Evolutionary conservation across 2,888 invertebrate species (phyloP), one percentile per base, ranked within the genome.

Genomic region (Coleophora flavipennella): DNA sequence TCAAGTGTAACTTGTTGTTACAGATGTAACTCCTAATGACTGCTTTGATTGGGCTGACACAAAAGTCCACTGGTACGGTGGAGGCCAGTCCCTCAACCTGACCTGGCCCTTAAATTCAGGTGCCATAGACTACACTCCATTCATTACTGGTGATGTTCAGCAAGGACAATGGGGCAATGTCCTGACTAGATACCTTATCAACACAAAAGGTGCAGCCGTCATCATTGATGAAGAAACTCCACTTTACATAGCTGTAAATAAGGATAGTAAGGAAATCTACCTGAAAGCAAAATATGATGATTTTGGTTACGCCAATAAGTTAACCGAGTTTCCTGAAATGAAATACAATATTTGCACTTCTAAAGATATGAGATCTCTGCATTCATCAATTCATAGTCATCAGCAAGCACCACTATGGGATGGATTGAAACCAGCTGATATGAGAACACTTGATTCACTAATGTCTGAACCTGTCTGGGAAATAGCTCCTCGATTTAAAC

Each of bases 401-500:
- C 62, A 73, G 41, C 56, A 66, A 45, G 73, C 80, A 0, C 91
- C 91, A 1, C 64, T 94, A 0, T 95, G 94, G 94, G 94, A 95
- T 55, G 94, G 94, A 0, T 62, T 94, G 0, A 93, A 92, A 53
- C 91, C 92, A 25, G 89, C 90, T 35, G 94, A 94, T 40, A 86
- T 91, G 39, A 87, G 89, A 43, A 89, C 90, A 0, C 85, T 95
- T 39, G 90, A 92, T 49, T 90, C 92, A 0, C 67, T 95, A 9
- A 86, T 95, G 31, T 91, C 91, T 1, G 94, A 94, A 63, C 95
- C 95, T 0, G 90, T 96, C 0, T 96, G 95, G 94, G 91, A 93
- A 64, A 92, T 95, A 42, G 91, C 93, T 0, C 90, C 92, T 0
- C 84, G 85, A 4, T 87, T 86, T 46, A 90, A 89, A 54, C 83